Conservation (phyloP, 2,113 vertebrate genomes). For the Ctenomys sociabilis region DNA sequence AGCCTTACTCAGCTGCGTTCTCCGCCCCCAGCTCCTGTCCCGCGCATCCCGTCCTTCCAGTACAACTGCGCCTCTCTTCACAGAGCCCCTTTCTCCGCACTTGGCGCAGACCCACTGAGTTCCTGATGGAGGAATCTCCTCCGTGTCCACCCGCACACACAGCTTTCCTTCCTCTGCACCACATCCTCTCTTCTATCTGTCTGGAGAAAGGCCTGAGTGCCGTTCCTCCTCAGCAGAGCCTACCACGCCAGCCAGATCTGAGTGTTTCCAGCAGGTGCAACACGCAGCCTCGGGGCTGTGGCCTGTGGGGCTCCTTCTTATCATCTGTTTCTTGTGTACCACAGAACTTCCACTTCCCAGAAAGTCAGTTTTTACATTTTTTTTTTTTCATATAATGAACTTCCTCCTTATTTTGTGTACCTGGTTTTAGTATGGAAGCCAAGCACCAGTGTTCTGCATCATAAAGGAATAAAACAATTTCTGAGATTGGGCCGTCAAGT, state of each 20-base stretch:
- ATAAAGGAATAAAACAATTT: neutral
- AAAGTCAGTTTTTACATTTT: neutral
- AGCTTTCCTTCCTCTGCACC: neutral
- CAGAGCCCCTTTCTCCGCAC: too few species aligned
- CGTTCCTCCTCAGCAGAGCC: fast-evolving
- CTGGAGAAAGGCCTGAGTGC: neutral
- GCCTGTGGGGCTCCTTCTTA: neutral
- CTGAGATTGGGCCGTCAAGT: too few species aligned
- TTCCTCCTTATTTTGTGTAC: neutral
- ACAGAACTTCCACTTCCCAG: too few species aligned
- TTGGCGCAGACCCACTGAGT: too few species aligned
- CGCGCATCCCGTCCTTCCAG: too few species aligned
- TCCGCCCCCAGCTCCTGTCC: too few species aligned
- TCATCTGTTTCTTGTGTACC: neutral
- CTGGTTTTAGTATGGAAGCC: neutral
- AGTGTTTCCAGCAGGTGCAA: neutral
- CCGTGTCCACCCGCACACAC: fast-evolving
- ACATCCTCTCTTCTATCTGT: neutral
- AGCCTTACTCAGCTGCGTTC: too few species aligned
- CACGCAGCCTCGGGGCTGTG: fast-evolving
- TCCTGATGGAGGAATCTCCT: neutral
- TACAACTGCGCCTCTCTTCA: too few species aligned
- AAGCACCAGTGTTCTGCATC: neutral
- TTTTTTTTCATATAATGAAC: too few species aligned
- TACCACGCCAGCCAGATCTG: fast-evolving